A percentile compares a stretch with the other conserved stretches of the same genome.
Conservation (phyloP, 2,113 vertebrate genomes). For the Bos javanicus region DNA sequence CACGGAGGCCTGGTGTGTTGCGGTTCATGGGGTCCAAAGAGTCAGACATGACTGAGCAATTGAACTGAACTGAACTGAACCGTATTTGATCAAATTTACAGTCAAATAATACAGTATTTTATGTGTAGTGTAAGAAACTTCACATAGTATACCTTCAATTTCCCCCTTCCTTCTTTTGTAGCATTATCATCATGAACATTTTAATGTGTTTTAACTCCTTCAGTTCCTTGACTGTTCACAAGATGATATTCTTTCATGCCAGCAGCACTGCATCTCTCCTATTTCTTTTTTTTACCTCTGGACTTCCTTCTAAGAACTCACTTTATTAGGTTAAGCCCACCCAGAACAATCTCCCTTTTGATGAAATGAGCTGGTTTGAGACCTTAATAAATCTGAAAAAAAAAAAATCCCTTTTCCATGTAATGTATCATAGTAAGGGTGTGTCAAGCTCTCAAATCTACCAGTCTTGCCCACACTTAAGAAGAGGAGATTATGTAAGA, state of each 20-base stretch:
- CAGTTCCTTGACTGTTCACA: neutral
- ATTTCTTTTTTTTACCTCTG: neutral
- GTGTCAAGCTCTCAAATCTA: neutral
- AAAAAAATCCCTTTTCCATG: neutral
- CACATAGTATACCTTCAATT: neutral
- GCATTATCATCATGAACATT: neutral
- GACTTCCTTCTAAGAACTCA: neutral
- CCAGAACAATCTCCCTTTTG: neutral
- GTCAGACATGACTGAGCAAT: rapidly evolving
- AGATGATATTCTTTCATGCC: neutral
- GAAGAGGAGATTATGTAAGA: neutral
- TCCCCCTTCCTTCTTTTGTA: neutral
- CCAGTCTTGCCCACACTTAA: neutral
- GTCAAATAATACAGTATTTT: neutral
- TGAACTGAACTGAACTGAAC: neutral
- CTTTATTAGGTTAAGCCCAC: neutral
- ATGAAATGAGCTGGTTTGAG: neutral
- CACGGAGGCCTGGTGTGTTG: neutral
- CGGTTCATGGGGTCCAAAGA: neutral
- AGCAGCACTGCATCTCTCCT: neutral
- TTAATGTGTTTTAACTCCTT: neutral
- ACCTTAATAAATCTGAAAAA: neutral
- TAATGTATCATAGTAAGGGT: neutral
- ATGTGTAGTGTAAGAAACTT: neutral
- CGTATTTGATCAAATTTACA: neutral